phyloP scores from a whole-genome alignment of 2,113 vertebrate species.

The Pelusios castaneus region DNA sequence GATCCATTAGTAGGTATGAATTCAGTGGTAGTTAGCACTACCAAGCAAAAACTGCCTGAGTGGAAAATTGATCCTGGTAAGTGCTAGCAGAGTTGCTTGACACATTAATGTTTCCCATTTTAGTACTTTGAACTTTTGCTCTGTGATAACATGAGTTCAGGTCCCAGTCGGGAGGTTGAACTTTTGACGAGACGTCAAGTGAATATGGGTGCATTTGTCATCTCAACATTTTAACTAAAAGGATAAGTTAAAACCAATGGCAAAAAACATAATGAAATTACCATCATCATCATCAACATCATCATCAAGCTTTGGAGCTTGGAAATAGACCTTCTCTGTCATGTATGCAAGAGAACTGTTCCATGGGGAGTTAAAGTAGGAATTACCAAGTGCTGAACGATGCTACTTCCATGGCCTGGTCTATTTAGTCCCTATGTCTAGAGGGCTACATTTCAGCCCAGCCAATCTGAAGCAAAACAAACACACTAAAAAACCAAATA shows the following conservation, averaged over 20 bases:
- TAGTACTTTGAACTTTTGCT: slow-evolving; percentile 75
- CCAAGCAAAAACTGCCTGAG: slow-evolving; percentile 74
- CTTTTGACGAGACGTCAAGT: slow-evolving; percentile 38
- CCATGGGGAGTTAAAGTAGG: neutral
- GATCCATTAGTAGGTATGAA: slow-evolving; percentile 77
- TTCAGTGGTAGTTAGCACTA: slow-evolving; percentile 74
- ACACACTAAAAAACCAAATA: neutral
- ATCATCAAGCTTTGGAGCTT: slow-evolving; percentile 14
- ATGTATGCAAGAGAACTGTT: slow-evolving; percentile 28
- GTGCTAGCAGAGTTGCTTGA: slow-evolving; percentile 65
- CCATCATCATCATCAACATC: slow-evolving; percentile 19
- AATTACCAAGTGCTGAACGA: neutral
- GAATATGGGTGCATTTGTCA: slow-evolving; percentile 37
- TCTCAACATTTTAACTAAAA: slow-evolving; percentile 69
- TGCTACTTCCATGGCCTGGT: neutral
- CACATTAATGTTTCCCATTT: slow-evolving; percentile 64
- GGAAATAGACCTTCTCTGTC: slow-evolving; percentile 28
- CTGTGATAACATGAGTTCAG: slow-evolving; percentile 53
- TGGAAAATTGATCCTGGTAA: slow-evolving; percentile 81
- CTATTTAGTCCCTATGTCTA: neutral
- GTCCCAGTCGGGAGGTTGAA: slow-evolving; percentile 49
- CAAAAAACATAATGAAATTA: slow-evolving; percentile 53
- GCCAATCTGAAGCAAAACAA: neutral
- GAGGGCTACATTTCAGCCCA: neutral
- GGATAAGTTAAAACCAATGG: slow-evolving; percentile 51